Percentiles rank a stretch among this genome's conserved stretches.
Evolutionary conservation across 2,113 vertebrate genomes (phyloP).

Genomic region (Coturnix japonica): DNA sequence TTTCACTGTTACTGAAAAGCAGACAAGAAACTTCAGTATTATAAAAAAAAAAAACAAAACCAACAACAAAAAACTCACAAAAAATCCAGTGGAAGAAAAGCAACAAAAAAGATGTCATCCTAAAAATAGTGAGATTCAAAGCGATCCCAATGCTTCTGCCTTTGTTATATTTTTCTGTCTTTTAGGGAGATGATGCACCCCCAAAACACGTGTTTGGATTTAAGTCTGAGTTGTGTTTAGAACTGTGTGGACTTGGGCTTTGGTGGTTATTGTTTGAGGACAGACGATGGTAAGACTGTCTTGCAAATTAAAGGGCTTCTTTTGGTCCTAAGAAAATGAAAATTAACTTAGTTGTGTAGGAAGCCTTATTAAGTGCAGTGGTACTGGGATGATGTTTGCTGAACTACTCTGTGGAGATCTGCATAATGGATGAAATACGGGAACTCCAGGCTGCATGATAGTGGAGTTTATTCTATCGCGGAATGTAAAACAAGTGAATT

Average conservation of each 20-base stretch:
- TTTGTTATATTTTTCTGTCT: background rate
- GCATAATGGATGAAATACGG: slow-evolving; percentile 71
- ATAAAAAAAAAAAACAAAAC: background rate
- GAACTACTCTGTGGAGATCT: slow-evolving; percentile 71
- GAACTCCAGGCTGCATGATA: slow-evolving; percentile 40
- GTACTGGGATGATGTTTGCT: slow-evolving; percentile 58
- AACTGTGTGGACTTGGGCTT: background rate
- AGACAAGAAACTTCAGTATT: background rate
- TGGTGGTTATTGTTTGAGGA: background rate
- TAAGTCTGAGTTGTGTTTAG: background rate
- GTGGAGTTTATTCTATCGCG: slow-evolving; percentile 56
- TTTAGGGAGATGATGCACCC: background rate
- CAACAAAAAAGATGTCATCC: background rate
- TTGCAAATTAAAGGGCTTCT: slow-evolving; percentile 24
- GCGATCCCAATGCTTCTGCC: background rate
- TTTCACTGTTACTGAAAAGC: background rate
- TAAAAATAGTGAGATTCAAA: background rate
- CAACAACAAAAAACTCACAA: no score
- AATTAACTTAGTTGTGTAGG: slow-evolving; percentile 59
- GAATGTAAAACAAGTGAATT: slow-evolving; percentile 56
- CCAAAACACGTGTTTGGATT: background rate
- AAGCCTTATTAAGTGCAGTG: slow-evolving; percentile 48
- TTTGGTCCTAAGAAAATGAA: slow-evolving; percentile 40
- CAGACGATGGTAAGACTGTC: background rate
- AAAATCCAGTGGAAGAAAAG: background rate